phyloP scores from a whole-genome alignment of 2,113 vertebrate species.

The Pungitius pungitius region DNA sequence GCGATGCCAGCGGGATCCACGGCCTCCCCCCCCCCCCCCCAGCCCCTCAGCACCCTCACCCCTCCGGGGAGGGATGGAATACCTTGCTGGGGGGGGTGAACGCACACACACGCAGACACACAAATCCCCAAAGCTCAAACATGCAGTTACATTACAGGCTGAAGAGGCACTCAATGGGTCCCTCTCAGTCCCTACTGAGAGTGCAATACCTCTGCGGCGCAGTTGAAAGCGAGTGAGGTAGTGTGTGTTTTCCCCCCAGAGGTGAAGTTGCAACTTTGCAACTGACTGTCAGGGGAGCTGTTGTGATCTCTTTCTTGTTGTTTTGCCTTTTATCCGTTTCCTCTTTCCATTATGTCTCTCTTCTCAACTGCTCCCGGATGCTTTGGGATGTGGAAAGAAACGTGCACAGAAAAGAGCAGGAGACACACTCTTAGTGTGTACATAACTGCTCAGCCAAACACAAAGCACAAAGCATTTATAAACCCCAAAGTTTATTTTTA shows the following conservation, averaged over 20 bases:
- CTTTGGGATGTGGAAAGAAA: constrained; percentile 33
- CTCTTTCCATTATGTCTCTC: constrained; percentile 35
- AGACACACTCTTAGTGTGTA: constrained; percentile 20
- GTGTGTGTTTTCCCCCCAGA: constrained; percentile 51
- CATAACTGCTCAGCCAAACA: constrained; percentile 24
- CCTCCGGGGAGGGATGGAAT: constrained; percentile 58
- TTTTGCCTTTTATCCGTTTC: constrained; percentile 51
- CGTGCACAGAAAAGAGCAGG: constrained; percentile 11
- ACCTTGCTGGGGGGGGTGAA: constrained; percentile 59
- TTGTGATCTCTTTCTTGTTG: constrained; percentile 62
- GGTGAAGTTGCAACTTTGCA: constrained; percentile 51
- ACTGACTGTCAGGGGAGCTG: constrained; percentile 44
- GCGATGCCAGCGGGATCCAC: constrained; percentile 47
- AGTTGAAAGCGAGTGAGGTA: constrained; percentile 30
- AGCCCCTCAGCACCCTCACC: constrained; percentile 41
- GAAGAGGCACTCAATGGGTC: not conserved
- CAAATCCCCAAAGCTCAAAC: constrained; percentile 45
- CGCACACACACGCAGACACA: constrained; percentile 22
- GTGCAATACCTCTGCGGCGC: constrained; percentile 16
- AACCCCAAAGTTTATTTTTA: constrained; percentile 47
- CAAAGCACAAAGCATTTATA: constrained; percentile 18
- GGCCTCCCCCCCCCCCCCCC: constrained; percentile 24
- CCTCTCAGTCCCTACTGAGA: constrained; percentile 50
- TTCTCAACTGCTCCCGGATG: constrained; percentile 28
- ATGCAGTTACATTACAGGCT: constrained; percentile 7